phyloP scores from a whole-genome alignment of 64 coral and sea anemone genomes.

The Pocillopora verrucosa region DNA sequence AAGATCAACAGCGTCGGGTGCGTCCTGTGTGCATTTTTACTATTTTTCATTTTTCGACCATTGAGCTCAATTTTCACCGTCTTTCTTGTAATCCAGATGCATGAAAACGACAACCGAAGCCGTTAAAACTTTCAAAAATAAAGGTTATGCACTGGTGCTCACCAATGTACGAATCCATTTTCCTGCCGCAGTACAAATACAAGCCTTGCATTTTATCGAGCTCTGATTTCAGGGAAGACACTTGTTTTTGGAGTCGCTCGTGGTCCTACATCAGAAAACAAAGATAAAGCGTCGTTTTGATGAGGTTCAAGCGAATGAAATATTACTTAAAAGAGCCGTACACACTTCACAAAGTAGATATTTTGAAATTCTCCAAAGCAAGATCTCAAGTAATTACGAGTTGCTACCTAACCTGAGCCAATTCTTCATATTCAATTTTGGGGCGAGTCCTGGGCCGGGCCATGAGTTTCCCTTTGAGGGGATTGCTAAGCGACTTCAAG shows the following conservation, averaged over 20 bases:
- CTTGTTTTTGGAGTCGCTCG: slow-evolving; percentile 77
- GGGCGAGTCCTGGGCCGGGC: slow-evolving; percentile 50
- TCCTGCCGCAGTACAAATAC: slow-evolving; percentile 86
- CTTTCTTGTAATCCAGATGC: too few relatives aligned
- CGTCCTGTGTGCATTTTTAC: too few relatives aligned
- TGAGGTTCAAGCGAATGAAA: neutral
- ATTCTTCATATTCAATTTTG: slow-evolving; percentile 34
- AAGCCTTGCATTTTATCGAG: slow-evolving; percentile 82
- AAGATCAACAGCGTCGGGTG: too few relatives aligned
- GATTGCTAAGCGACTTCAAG: slow-evolving; percentile 48
- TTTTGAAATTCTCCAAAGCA: too few relatives aligned
- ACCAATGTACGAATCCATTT: slow-evolving; percentile 95
- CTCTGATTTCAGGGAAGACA: slow-evolving; percentile 75
- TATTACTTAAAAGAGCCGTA: too few relatives aligned
- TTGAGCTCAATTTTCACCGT: too few relatives aligned
- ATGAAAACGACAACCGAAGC: too few relatives aligned
- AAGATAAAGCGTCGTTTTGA: neutral
- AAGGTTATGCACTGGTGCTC: neutral
- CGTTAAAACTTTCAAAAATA: neutral
- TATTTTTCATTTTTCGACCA: too few relatives aligned
- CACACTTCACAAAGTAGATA: neutral
- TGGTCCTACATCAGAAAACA: slow-evolving; percentile 58
- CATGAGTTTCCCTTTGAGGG: slow-evolving; percentile 51
- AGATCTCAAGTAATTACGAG: too few relatives aligned
- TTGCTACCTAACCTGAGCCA: slow-evolving; percentile 36